A percentile compares a stretch with the other conserved stretches of the same genome.
phyloP scores from a whole-genome alignment of 2,888 invertebrate genomes.

The Eilema caniola region DNA sequence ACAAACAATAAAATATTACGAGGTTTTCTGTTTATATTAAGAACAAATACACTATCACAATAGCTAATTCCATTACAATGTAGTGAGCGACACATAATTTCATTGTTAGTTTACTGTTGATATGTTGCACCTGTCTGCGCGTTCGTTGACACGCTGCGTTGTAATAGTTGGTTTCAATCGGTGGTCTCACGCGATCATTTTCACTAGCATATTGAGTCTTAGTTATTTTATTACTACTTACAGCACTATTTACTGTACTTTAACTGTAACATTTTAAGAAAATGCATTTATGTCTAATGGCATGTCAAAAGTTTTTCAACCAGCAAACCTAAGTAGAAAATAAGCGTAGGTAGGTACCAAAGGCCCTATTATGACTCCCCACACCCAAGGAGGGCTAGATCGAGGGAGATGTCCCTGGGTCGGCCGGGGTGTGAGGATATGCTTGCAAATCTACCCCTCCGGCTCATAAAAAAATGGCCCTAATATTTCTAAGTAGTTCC shows the following conservation, averaged over 20 bases:
- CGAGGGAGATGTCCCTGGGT: no score
- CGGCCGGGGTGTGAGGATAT: no score
- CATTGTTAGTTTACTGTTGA: conserved; percentile 20
- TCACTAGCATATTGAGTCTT: conserved; percentile 44
- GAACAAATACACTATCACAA: background rate
- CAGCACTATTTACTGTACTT: conserved; percentile 36
- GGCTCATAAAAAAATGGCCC: no score
- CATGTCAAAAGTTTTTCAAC: background rate
- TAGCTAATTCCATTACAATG: background rate
- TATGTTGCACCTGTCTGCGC: conserved; percentile 24
- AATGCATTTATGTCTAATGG: background rate
- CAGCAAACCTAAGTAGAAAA: background rate
- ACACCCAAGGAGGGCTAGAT: no score
- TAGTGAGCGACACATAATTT: conserved; percentile 19
- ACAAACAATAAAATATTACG: background rate
- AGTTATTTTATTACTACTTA: conserved; percentile 61
- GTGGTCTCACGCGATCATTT: conserved; percentile 54
- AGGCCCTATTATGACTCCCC: no score
- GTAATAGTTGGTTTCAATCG: conserved; percentile 22
- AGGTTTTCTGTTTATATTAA: background rate
- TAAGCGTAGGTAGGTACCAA: background rate
- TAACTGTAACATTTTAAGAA: background rate
- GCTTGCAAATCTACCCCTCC: no score
- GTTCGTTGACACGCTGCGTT: conserved; percentile 24
- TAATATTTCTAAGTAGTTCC: no score